These are phyloP conservation scores for Hemicrepidius hirtus DNA, from an alignment of 2,888 invertebrate species.

Conservation along the genomic window DNA sequence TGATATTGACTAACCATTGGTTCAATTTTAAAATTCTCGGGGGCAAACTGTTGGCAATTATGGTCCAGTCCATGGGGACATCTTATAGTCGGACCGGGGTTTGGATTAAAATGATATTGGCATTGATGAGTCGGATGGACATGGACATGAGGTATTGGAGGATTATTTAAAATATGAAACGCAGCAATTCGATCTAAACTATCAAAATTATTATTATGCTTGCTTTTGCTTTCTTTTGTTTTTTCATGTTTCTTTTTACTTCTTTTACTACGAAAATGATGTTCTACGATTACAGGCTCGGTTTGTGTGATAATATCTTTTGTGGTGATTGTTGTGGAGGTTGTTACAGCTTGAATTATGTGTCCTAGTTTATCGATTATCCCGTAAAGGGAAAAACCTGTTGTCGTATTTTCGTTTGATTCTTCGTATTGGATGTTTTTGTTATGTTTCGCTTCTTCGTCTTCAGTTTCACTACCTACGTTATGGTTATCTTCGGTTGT, in stretches of 20 bases:
- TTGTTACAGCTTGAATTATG: neutral
- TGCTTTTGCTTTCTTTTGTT: neutral
- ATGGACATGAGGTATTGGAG: neutral
- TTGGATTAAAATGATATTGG: too few relatives aligned
- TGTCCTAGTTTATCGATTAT: conserved; percentile 10
- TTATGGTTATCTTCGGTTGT: too few relatives aligned
- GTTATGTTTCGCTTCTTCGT: neutral
- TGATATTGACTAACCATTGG: neutral
- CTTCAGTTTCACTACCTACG: too few relatives aligned
- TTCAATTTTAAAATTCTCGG: neutral
- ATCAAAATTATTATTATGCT: conserved; percentile 58
- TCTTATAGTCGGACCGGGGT: too few relatives aligned
- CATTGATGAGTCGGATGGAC: neutral
- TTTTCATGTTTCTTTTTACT: neutral
- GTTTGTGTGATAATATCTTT: neutral
- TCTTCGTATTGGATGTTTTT: too few relatives aligned
- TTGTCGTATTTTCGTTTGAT: neutral
- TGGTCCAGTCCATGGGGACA: too few relatives aligned
- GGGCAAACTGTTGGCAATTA: neutral
- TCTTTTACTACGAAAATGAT: neutral
- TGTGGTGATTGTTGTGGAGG: neutral
- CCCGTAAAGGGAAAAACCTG: conserved; percentile 7
- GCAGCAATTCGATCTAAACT: conserved; percentile 61
- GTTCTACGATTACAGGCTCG: conserved; percentile 6
- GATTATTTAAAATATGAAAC: conserved; percentile 59